These are phyloP conservation scores for Chloroceryle aenea DNA, from an alignment of 2,113 vertebrate genomes.

Conservation along the genomic window DNA sequence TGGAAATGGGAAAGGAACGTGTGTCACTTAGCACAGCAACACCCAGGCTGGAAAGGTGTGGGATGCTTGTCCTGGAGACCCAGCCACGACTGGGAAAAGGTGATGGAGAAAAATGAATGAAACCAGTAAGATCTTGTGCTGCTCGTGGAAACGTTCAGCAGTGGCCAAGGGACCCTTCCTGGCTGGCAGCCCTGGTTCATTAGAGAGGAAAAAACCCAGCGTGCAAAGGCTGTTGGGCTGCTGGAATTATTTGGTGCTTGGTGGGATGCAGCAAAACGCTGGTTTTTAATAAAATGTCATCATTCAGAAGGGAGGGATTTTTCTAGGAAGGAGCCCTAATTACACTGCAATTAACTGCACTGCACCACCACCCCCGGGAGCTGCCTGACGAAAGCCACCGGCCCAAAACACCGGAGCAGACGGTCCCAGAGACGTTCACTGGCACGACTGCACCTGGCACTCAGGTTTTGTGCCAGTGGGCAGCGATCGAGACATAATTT, in stretches of 20 bases:
- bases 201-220: background rate
- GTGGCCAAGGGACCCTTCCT: background rate
- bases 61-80: background rate
- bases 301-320: background rate
- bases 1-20: background rate
- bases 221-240: background rate
- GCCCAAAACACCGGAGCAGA: fast-evolving
- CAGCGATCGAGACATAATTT: fast-evolving
- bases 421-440: fast-evolving
- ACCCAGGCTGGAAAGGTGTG: fast-evolving
- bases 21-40: fast-evolving
- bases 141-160: fast-evolving
- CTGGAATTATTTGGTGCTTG: background rate
- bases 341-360: fast-evolving
- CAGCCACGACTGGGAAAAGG: fast-evolving
- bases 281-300: fast-evolving
- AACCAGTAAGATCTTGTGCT: fast-evolving
- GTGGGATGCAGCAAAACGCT: background rate
- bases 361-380: background rate
- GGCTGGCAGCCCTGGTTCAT: fast-evolving
- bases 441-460: fast-evolving
- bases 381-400: background rate
- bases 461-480: fast-evolving
- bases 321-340: background rate
- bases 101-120: background rate